phyloP scores from a whole-genome alignment of 2,888 invertebrate genomes.

The Camponotus fellah region DNA sequence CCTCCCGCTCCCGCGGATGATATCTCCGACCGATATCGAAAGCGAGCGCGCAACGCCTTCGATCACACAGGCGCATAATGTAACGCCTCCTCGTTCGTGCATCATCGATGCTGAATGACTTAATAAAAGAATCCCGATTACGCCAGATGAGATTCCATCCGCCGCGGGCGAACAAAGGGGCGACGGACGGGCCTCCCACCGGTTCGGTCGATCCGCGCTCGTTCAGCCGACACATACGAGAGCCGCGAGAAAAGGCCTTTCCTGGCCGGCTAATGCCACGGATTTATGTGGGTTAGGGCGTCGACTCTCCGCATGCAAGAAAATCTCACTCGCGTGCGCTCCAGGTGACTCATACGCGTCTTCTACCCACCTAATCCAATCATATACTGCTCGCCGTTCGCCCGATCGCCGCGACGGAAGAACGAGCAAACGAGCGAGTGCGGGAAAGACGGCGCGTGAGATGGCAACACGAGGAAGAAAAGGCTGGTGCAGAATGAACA shows the following conservation, averaged over 20 bases:
- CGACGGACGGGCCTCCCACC: conserved; percentile 63
- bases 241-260: conserved; percentile 75
- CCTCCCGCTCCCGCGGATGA: conserved; percentile 20
- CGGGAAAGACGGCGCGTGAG: background rate
- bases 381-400: conserved; percentile 66
- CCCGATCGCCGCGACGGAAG: conserved; percentile 56
- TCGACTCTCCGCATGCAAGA: conserved; percentile 77
- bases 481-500: conserved; percentile 77
- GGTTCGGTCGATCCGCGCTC: conserved; percentile 4
- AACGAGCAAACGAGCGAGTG: conserved; percentile 35
- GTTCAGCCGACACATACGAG: conserved; percentile 45
- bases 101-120: conserved; percentile 74
- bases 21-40: conserved; percentile 63
- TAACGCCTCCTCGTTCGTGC: conserved; percentile 70
- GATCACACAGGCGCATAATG: conserved; percentile 58
- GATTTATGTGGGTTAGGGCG: conserved; percentile 83
- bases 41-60: conserved; percentile 68
- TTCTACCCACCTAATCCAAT: conserved; percentile 82
- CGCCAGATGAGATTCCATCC: conserved; percentile 72
- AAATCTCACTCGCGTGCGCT: conserved; percentile 78
- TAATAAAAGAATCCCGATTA: conserved; percentile 76
- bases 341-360: conserved; percentile 80
- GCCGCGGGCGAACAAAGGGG: conserved; percentile 71
- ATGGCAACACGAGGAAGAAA: conserved; percentile 48
- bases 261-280: conserved; percentile 77